Base-by-base conservation (phyloP, 2,888 invertebrate species). In the Phymatocera aterrima region DNA sequence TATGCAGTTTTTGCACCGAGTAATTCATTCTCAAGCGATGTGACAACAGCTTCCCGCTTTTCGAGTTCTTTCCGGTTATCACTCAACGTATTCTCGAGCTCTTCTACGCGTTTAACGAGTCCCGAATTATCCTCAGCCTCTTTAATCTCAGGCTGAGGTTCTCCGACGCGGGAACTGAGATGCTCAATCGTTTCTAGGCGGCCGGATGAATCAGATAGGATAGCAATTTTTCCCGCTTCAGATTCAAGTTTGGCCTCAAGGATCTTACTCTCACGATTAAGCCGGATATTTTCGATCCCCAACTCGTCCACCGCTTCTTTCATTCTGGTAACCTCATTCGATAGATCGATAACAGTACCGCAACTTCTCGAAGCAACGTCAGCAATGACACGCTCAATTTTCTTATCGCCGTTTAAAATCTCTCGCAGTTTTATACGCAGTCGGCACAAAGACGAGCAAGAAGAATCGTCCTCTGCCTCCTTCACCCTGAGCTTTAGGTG, bases 301-400 rank as follows among this genome's bases (percentile, higher is more conserved):
- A 80, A 82, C 0, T 61, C 65, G n/a, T 81, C 77, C 8, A 85
- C 43, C 3, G 77, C 78, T n/a, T 81, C 81, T 51, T 80, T 83
- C 18, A 79, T 70, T 37, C 72, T 84, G 24, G 83, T 81, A 5
- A 85, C 79, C 51, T 85, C 83, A 37, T 83, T 79, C 18, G 84
- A 84, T 28, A 87, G 74, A 61, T 82, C 79, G 21, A 82, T 81
- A 3, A 87, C 80, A 6, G 83, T 83, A 12, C 81, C 81, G 31
- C 84, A 81, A 28, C 83, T 79, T 60, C 82, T 84, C 64, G 79
- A 78, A 5, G 83, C 78, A 34, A 82, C 78, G 31, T 82, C 78
- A 43, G 81, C 80, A 10, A 86, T 75, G 24, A 86, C 77, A 6
- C 79, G 78, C 65, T 87, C 87, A 43, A 86, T 79, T 10, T 83